Evolutionary conservation across 2,888 invertebrate species (phyloP).

Genomic region (Nymphalis urticae): DNA sequence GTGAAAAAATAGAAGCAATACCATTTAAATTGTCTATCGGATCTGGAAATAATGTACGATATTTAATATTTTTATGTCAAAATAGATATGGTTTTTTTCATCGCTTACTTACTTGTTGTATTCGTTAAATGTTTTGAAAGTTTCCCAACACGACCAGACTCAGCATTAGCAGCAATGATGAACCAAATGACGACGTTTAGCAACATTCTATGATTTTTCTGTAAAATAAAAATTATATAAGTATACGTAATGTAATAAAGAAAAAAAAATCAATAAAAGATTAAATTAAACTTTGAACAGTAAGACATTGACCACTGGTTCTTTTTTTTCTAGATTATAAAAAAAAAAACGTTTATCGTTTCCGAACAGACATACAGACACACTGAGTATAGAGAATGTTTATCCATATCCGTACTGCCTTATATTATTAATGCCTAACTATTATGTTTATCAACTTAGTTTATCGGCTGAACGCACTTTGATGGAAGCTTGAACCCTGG

Average conservation of each 20-base stretch:
- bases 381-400: too few species aligned
- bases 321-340: too few species aligned
- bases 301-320: too few species aligned
- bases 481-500: too few species aligned
- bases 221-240: conserved; percentile 32
- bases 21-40: conserved; percentile 51
- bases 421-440: too few species aligned
- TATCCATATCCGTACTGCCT: too few species aligned
- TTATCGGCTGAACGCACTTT: too few species aligned
- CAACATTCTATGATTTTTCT: conserved; percentile 40
- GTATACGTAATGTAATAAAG: background rate
- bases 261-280: background rate
- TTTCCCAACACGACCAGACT: conserved; percentile 37
- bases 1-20: conserved; percentile 82
- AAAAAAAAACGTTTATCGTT: too few species aligned
- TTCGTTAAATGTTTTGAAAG: conserved; percentile 42
- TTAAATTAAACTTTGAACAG: too few species aligned
- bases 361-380: too few species aligned
- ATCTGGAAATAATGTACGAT: conserved; percentile 53
- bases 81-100: background rate
- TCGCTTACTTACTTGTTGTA: conserved; percentile 22
- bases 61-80: background rate
- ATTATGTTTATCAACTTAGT: too few species aligned
- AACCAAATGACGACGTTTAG: conserved; percentile 40
- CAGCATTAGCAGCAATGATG: conserved; percentile 37